Conservation (phyloP, 1,140 invertebrate species). For the Zaprionus inermis region DNA sequence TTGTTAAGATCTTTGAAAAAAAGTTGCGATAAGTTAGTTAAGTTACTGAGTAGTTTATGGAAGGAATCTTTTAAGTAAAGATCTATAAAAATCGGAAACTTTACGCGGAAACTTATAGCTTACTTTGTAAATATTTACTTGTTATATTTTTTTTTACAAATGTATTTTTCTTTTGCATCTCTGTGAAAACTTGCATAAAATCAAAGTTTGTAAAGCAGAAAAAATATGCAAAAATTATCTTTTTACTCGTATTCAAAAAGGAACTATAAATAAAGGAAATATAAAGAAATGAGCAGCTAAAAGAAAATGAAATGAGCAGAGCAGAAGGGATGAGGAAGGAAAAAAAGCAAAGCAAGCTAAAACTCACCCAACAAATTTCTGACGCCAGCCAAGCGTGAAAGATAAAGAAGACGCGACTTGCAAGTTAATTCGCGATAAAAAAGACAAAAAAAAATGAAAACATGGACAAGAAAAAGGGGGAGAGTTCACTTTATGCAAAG, state of each 20-base stretch:
- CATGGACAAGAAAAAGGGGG: constrained; percentile 10
- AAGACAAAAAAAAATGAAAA: constrained; percentile 8
- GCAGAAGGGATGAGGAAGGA: background rate
- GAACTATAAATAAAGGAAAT: constrained; percentile 32
- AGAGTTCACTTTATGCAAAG: constrained; percentile 52
- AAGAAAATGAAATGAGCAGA: constrained; percentile 19
- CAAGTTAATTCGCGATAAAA: constrained; percentile 17
- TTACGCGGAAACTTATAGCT: background rate
- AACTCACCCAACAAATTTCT: constrained; percentile 59
- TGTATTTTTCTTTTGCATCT: background rate
- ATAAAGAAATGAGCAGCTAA: background rate
- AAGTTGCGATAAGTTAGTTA: background rate
- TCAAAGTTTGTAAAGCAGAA: background rate
- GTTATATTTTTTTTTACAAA: background rate
- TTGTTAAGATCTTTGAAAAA: background rate
- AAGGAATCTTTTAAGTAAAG: background rate
- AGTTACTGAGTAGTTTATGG: background rate
- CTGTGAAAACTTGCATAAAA: background rate
- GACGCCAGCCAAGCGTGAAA: constrained; percentile 61
- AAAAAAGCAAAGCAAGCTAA: constrained; percentile 37
- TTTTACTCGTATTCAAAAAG: constrained; percentile 7
- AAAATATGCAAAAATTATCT: background rate
- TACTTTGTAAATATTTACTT: background rate
- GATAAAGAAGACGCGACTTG: constrained; percentile 54
- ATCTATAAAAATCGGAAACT: background rate